phyloP scores from a whole-genome alignment of 2,113 vertebrate species.

The Bambusicola thoracicus region DNA sequence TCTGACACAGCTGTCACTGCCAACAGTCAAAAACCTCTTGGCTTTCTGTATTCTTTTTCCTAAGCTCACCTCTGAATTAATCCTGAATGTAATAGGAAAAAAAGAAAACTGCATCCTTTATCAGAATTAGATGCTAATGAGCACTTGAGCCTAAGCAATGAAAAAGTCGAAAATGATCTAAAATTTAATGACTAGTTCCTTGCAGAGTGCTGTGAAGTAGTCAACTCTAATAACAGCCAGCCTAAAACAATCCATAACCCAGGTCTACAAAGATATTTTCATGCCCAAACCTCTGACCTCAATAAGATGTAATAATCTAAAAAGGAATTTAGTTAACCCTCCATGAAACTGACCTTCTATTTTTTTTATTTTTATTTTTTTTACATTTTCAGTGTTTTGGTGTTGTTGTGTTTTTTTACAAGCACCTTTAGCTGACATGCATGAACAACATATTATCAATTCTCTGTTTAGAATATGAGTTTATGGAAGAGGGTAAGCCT shows the following conservation, averaged over 20 bases:
- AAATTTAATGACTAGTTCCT: constrained; percentile 19
- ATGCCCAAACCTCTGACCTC: background rate
- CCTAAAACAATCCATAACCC: background rate
- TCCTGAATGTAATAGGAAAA: background rate
- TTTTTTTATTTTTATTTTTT: background rate
- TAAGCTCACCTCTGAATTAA: background rate
- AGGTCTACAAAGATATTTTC: background rate
- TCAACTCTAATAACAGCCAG: background rate
- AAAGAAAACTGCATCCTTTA: background rate
- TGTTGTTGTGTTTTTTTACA: background rate
- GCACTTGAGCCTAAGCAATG: background rate
- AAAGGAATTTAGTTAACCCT: background rate
- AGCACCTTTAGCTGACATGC: background rate
- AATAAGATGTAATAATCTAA: background rate
- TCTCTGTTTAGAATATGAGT: background rate
- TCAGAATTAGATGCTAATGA: constrained; percentile 23
- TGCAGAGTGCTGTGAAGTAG: background rate
- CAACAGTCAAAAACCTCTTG: background rate
- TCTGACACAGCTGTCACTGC: background rate
- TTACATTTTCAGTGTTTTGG: background rate
- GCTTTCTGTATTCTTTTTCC: background rate
- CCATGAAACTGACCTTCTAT: background rate
- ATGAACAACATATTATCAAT: background rate
- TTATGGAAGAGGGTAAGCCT: background rate
- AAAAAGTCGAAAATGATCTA: background rate